Percentiles rank a stretch among this genome's conserved stretches.
These are phyloP conservation scores for Plemyria rubiginata DNA, from an alignment of 2,888 invertebrate species.

Conservation along the genomic window DNA sequence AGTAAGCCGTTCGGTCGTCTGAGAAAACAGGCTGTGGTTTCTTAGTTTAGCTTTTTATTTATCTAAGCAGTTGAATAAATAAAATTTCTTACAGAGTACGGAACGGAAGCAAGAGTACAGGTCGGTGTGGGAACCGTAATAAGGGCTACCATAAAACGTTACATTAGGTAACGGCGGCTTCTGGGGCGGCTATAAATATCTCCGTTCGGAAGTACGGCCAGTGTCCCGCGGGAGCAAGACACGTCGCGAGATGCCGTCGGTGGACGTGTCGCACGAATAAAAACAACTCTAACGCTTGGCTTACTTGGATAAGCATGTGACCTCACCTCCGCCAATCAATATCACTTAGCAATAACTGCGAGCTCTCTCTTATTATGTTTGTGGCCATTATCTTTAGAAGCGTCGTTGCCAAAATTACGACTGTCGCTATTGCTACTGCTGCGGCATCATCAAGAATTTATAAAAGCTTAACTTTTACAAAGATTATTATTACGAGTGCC, in stretches of 20 bases:
- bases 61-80: slow-evolving; percentile 66
- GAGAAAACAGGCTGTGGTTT: slow-evolving; percentile 40
- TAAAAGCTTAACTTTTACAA: slow-evolving; percentile 22
- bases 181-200: slow-evolving; percentile 84
- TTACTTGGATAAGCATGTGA: slow-evolving; percentile 45
- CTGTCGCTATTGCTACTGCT: slow-evolving; percentile 45
- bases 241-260: slow-evolving; percentile 71
- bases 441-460: slow-evolving; percentile 47
- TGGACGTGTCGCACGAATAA: slow-evolving; percentile 82
- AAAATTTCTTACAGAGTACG: slow-evolving; percentile 55
- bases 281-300: slow-evolving; percentile 71
- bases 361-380: slow-evolving; percentile 53
- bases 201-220: slow-evolving; percentile 82
- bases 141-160: slow-evolving; percentile 84
- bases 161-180: slow-evolving; percentile 84
- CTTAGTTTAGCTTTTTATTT: slow-evolving; percentile 55
- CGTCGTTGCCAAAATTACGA: slow-evolving; percentile 54
- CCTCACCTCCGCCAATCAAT: slow-evolving; percentile 72
- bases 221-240: slow-evolving; percentile 81
- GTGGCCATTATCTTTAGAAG: slow-evolving; percentile 66
- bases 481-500: too few species aligned
- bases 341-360: slow-evolving; percentile 75
- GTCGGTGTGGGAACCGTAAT: slow-evolving; percentile 76
- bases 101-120: slow-evolving; percentile 60
- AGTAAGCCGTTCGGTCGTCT: slow-evolving; percentile 43